A percentile compares a stretch with the other conserved stretches of the same genome.
Conservation (phyloP, 2,797 vertebrate genomes). For the Pelochelys cantorii region DNA sequence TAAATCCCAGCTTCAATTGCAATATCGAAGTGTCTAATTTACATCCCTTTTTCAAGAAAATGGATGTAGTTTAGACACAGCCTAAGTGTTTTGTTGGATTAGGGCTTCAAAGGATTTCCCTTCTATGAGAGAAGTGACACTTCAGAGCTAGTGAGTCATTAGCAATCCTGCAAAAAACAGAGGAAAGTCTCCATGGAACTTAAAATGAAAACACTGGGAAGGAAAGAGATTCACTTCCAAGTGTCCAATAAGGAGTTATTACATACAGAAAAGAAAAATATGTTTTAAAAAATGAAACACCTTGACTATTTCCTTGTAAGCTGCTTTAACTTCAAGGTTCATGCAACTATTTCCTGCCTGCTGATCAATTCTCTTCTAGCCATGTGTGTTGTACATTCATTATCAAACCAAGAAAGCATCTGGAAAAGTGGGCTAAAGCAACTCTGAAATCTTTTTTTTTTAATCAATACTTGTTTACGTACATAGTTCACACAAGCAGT, state of each 20-base stretch:
- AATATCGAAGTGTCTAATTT: too few species aligned
- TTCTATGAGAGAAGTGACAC: not conserved
- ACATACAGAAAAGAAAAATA: not conserved
- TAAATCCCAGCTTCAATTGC: too few species aligned
- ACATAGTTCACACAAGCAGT: conserved; percentile 19
- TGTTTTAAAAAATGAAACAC: not conserved
- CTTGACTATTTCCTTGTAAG: not conserved
- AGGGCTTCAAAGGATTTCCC: not conserved
- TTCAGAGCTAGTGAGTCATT: rapidly evolving
- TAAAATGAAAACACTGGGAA: not conserved
- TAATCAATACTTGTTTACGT: conserved; percentile 44
- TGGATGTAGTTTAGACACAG: not conserved
- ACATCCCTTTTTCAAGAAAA: not conserved
- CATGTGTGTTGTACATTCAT: not conserved
- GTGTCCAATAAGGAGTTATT: not conserved
- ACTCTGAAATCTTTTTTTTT: not conserved
- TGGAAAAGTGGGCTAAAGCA: not conserved
- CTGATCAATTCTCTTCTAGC: not conserved
- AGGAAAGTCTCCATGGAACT: rapidly evolving
- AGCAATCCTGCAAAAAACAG: not conserved
- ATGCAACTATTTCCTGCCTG: not conserved
- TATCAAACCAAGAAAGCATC: not conserved
- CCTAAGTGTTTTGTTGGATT: rapidly evolving
- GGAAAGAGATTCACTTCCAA: not conserved
- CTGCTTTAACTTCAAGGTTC: not conserved